phyloP scores from a whole-genome alignment of 1,140 invertebrate genomes.

The Camponotus pennsylvanicus region DNA sequence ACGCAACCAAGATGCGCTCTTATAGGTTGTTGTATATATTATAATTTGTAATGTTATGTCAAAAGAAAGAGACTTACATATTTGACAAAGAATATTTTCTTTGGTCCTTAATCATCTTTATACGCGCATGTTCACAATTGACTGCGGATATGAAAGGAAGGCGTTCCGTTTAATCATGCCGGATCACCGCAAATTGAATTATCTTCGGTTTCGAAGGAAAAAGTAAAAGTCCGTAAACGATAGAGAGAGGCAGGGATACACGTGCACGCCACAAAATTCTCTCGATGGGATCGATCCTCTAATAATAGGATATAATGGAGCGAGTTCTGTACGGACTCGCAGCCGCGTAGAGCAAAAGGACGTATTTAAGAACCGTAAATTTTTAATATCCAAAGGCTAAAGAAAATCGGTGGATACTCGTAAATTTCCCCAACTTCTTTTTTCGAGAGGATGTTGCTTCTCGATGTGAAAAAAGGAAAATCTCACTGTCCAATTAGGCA shows the following conservation, averaged over 20 bases:
- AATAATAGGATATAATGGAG: slow-evolving; percentile 75
- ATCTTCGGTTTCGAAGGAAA: slow-evolving; percentile 37
- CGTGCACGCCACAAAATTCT: slow-evolving; percentile 55
- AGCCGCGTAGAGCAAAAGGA: slow-evolving; percentile 46
- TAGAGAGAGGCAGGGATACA: not conserved
- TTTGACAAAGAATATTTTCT: slow-evolving; percentile 8
- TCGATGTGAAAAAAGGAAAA: slow-evolving; percentile 29
- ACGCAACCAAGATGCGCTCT: not conserved
- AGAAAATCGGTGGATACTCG: slow-evolving; percentile 50
- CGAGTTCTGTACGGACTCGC: slow-evolving; percentile 43
- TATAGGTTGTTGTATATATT: not conserved
- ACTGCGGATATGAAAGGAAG: slow-evolving; percentile 58
- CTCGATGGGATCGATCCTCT: slow-evolving; percentile 57
- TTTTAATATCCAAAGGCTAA: slow-evolving; percentile 26
- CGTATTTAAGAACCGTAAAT: slow-evolving; percentile 72
- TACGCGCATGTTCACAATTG: slow-evolving; percentile 34
- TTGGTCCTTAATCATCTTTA: slow-evolving; percentile 40
- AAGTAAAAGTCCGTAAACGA: slow-evolving; percentile 28
- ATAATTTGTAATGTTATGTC: not conserved
- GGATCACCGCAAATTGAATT: slow-evolving; percentile 71
- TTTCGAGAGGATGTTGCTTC: not conserved
- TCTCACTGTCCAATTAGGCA: slow-evolving; percentile 65
- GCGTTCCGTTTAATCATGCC: slow-evolving; percentile 69
- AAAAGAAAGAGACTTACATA: not conserved
- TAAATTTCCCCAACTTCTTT: slow-evolving; percentile 57